Base-by-base conservation (phyloP, 2,888 invertebrate genomes). In the Volucella inflata region DNA sequence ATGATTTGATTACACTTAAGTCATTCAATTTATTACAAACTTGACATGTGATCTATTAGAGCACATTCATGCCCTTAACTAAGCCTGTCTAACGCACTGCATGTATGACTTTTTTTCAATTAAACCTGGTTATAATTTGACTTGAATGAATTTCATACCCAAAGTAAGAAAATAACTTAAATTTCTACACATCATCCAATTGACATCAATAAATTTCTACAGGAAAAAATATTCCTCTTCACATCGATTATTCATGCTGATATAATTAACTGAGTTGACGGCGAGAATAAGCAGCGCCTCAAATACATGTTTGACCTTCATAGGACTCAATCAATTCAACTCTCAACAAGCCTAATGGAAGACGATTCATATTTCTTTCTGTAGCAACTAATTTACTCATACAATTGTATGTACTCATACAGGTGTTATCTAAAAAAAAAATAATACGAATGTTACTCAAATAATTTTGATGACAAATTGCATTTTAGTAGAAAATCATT, bases 221-320 rank as follows among this genome's bases (percentile, higher is more conserved):
- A 30, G 30, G 21, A 62, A 36, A 84, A 36, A 79, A 60, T n/a
- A n/a, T 71, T 65, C 40, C 64, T 53, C 59, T 71, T 51, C 17
- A 65, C 57, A 84, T 71, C 79, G 79, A 84, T 84, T 79, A 79
- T 50, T 60, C 65, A 71, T 76, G 44, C 21, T 16, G 62, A 48
- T 59, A 79, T 51, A 64, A 72, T 60, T 67, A 62, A 70, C 64
- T 50, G 62, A 53, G 14, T 30, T 16, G 40, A 40, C 51, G 46
- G 42, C n/a, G 46, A 51, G 21, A 36, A 68, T 42, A 44, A 16
- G n/a, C 62, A 75, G 62, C 16, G 38, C 16, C 14, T 17, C 16
- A 6, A 30, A 30, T 48, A 57, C 62, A 70, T 38, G 67, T 76
- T 70, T 82, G 76, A 82, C 81, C 76, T 82, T 82, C 59, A 71